These are phyloP conservation scores for Cepphus grylle DNA, from an alignment of 2,113 vertebrate species.

Conservation along the genomic window DNA sequence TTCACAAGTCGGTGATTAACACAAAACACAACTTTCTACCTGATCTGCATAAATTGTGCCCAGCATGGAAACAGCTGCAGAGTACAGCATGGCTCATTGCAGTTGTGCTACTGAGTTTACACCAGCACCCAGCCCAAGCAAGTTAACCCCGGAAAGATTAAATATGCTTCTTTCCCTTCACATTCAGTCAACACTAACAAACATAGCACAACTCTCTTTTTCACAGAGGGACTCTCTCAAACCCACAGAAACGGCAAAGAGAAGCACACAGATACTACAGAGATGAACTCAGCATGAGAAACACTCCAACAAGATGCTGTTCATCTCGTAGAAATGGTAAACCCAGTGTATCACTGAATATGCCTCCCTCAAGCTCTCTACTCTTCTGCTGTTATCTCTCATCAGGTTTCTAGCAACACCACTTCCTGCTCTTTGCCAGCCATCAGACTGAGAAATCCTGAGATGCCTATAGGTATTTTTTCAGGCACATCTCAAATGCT, in stretches of 20 bases:
- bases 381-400: neutral
- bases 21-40: neutral
- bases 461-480: neutral
- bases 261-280: neutral
- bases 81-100: neutral
- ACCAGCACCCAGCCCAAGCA: neutral
- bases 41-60: neutral
- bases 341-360: accelerated
- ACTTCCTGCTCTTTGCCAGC: neutral
- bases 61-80: neutral
- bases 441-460: neutral
- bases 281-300: neutral
- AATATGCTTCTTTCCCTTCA: neutral
- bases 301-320: accelerated
- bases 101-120: neutral
- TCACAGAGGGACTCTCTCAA: neutral
- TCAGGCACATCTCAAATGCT: neutral
- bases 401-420: neutral
- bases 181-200: neutral
- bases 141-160: neutral
- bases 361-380: accelerated
- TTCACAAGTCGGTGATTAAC: neutral
- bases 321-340: neutral
- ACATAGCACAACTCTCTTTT: neutral
- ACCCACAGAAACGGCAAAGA: neutral